Conservation (phyloP, 1,140 invertebrate genomes). For the Andricus grossulariae region DNA sequence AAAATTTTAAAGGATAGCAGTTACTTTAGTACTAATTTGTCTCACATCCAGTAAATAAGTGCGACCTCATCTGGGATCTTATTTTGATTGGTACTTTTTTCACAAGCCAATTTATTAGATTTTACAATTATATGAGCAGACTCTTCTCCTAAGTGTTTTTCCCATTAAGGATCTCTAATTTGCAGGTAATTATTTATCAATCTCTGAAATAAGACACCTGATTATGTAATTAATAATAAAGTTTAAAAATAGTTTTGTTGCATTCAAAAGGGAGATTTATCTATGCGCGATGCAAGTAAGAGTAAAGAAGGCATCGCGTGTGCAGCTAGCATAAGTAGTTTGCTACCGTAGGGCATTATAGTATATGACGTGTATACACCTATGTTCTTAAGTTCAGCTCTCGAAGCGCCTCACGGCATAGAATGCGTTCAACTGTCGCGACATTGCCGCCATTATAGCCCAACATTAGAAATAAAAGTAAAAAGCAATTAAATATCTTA, state of each 20-base stretch:
- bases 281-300: background rate
- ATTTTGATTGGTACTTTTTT: too few species aligned
- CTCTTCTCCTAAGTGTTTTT: too few species aligned
- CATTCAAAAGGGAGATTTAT: background rate
- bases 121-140: too few species aligned
- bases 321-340: conserved; percentile 18
- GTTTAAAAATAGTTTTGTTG: background rate
- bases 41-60: too few species aligned
- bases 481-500: conserved; percentile 75
- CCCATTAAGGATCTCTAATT: too few species aligned
- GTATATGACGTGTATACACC: conserved; percentile 43
- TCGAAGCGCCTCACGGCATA: conserved; percentile 41
- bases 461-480: conserved; percentile 68
- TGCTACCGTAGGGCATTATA: conserved; percentile 35
- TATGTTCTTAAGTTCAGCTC: conserved; percentile 36
- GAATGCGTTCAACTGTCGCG: conserved; percentile 50
- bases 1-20: too few species aligned
- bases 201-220: background rate
- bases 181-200: background rate
- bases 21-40: too few species aligned
- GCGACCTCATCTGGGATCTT: too few species aligned
- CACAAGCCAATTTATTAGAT: too few species aligned
- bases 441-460: conserved; percentile 56
- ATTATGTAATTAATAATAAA: background rate
- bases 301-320: conserved; percentile 22